These are phyloP conservation scores for Bombus polaris DNA, from an alignment of 1,140 invertebrate species.

Conservation along the genomic window DNA sequence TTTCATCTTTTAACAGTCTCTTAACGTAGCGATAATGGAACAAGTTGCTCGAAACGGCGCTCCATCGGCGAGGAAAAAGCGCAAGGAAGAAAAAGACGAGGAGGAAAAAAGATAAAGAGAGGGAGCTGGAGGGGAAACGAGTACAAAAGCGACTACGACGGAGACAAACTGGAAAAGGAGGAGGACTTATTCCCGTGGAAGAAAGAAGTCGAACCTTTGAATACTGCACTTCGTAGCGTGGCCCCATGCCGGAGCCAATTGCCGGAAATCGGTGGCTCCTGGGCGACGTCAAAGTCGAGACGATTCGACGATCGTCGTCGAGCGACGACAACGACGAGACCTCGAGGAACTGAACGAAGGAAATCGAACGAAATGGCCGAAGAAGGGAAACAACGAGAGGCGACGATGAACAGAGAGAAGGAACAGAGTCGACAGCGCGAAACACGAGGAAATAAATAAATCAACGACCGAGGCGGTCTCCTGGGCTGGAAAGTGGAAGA, in stretches of 20 bases:
- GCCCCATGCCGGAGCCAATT: constrained; percentile 54
- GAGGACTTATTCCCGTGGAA: constrained; percentile 11
- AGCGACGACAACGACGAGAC: not conserved
- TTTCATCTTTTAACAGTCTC: constrained; percentile 13
- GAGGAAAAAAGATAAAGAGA: not conserved
- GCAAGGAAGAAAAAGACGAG: no score
- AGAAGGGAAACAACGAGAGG: constrained; percentile 20
- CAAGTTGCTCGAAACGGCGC: constrained; percentile 13
- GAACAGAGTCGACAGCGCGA: constrained; percentile 40
- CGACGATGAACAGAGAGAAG: constrained; percentile 35
- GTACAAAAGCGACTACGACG: not conserved
- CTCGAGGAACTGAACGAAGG: constrained; percentile 11
- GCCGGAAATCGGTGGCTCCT: constrained; percentile 67
- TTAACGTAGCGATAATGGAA: constrained; percentile 5
- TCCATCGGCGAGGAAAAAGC: not conserved
- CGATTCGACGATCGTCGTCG: constrained; percentile 7
- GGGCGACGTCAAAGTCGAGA: constrained; percentile 49
- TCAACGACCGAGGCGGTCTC: constrained; percentile 44
- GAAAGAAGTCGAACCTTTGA: constrained; percentile 39
- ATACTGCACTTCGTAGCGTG: constrained; percentile 37
- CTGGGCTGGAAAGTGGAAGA: constrained; percentile 16
- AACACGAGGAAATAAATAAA: constrained; percentile 64
- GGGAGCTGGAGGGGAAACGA: not conserved
- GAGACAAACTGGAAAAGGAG: constrained; percentile 13
- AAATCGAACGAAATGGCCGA: constrained; percentile 40